Base-by-base conservation (phyloP, 2,888 invertebrate species). In the Myopa tessellatipennis region DNA sequence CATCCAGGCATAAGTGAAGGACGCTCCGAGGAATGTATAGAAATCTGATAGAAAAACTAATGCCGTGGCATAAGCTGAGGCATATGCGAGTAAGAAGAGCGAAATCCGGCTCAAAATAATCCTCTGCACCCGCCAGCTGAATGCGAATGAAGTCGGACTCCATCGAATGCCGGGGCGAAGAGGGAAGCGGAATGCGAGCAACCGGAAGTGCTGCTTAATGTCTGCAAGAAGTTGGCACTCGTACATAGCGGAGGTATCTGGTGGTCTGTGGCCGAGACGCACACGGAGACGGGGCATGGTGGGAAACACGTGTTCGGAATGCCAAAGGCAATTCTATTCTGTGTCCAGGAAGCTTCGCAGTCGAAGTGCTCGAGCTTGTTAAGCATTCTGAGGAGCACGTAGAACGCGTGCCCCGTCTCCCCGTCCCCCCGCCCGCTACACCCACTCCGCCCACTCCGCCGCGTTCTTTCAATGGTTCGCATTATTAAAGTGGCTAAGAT, bases 71-170 rank as follows among this genome's bases (percentile, higher is more conserved):
- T 26, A 52, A 16, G 52, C 52, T n/a, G 18, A 70, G 12, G 70
- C 45, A 69, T 34, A 26, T 55, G 55, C 55, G 55, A 52, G 52
- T 52, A 36, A 4, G 65, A 65, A 65, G 26, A 40, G 38, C 40
- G 38, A 68, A 68, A 75, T 68, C 60, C 58, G 26, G 68, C 58
- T 52, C 40, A 58, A 75, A 68, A 60, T 75, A 75, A 75, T 68
- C 67, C 67, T 55, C 74, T 71, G 68, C 69, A 79, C 76, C 77
- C 77, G 80, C 76, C 79, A 78, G 74, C 74, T 70, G 79, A 76
- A 79, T 80, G 76, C 61, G 69, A 80, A 80, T 80, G 77, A 78
- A 78, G 76, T 60, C 74, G 69, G 58, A 74, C 71, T 38, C 26
- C 18, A 67, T 34, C 52, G 55, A 34, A 34, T 18, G 34, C 63